phyloP scores from a whole-genome alignment of 2,113 vertebrate species.

The Tricholaema leucomelas region DNA sequence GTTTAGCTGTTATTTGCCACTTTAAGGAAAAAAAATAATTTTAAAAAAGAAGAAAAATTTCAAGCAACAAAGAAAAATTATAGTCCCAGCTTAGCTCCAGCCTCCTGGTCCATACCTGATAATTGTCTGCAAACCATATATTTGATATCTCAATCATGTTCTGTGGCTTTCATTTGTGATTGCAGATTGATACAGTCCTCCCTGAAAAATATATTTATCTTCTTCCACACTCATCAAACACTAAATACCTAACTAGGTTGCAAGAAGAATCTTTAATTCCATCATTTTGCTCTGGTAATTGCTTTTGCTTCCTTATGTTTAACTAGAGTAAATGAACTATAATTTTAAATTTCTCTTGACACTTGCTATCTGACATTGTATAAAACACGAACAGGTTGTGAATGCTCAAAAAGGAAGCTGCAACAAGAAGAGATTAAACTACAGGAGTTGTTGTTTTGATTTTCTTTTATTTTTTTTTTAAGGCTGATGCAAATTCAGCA shows the following conservation, averaged over 20 bases:
- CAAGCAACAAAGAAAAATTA: conserved; percentile 55
- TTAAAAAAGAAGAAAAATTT: neutral
- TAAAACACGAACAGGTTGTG: conserved; percentile 68
- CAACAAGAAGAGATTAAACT: conserved; percentile 59
- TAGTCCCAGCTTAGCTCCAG: conserved; percentile 46
- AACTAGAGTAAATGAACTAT: conserved; percentile 81
- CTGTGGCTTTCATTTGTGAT: conserved; percentile 67
- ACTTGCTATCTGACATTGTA: conserved; percentile 73
- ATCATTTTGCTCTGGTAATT: conserved; percentile 79
- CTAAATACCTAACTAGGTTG: conserved; percentile 78
- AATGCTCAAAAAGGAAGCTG: conserved; percentile 71
- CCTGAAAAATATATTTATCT: conserved; percentile 76
- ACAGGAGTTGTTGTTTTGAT: neutral
- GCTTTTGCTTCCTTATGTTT: conserved; percentile 81
- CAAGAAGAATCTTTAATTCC: conserved; percentile 79
- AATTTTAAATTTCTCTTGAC: conserved; percentile 81
- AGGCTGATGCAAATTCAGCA: neutral
- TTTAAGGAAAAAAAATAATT: neutral
- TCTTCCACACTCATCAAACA: conserved; percentile 74
- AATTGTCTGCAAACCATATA: conserved; percentile 73
- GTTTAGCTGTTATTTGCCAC: conserved; percentile 37
- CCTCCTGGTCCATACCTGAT: conserved; percentile 51
- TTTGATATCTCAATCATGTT: conserved; percentile 78
- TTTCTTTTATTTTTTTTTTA: conserved; percentile 17
- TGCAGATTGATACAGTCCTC: conserved; percentile 70